phyloP scores from a whole-genome alignment of 2,888 invertebrate genomes.

The Acrocera orbiculus region DNA sequence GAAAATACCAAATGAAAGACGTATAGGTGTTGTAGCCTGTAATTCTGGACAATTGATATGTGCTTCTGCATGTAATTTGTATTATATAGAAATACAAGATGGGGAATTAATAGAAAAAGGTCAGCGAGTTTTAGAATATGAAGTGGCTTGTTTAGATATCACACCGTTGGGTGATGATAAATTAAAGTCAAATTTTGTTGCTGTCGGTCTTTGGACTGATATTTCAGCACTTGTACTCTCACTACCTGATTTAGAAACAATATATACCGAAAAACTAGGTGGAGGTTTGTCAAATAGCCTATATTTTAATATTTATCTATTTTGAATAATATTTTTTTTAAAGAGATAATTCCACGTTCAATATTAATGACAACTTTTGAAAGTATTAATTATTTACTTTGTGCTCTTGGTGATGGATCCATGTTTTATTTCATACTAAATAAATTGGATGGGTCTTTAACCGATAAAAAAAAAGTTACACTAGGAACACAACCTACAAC shows the following conservation, averaged over 20 bases:
- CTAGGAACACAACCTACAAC: slow-evolving; percentile 95
- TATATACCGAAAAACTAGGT: slow-evolving; percentile 73
- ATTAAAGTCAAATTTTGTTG: slow-evolving; percentile 52
- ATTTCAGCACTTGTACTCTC: slow-evolving; percentile 77
- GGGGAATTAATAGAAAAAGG: slow-evolving; percentile 45
- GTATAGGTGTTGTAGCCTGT: slow-evolving; percentile 78
- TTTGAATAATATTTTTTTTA: slow-evolving; percentile 2
- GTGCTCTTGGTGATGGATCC: slow-evolving; percentile 93
- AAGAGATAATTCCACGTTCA: slow-evolving; percentile 92
- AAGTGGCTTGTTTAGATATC: slow-evolving; percentile 91
- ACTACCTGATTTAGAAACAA: slow-evolving; percentile 60
- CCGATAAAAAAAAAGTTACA: slow-evolving; percentile 88
- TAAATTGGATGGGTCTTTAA: slow-evolving; percentile 50
- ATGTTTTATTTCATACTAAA: slow-evolving; percentile 90
- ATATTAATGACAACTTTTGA: slow-evolving; percentile 90
- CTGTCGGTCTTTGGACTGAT: slow-evolving; percentile 94
- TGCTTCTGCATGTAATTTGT: slow-evolving; percentile 76
- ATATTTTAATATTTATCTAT: background rate
- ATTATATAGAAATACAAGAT: slow-evolving; percentile 55
- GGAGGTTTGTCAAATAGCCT: slow-evolving; percentile 40
- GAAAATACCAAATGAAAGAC: slow-evolving; percentile 51
- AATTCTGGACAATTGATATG: slow-evolving; percentile 59
- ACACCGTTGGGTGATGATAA: slow-evolving; percentile 53
- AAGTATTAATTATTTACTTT: slow-evolving; percentile 70
- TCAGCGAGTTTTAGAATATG: slow-evolving; percentile 65